phyloP scores from a whole-genome alignment of 2,797 vertebrate species.

The Girardinus metallicus region DNA sequence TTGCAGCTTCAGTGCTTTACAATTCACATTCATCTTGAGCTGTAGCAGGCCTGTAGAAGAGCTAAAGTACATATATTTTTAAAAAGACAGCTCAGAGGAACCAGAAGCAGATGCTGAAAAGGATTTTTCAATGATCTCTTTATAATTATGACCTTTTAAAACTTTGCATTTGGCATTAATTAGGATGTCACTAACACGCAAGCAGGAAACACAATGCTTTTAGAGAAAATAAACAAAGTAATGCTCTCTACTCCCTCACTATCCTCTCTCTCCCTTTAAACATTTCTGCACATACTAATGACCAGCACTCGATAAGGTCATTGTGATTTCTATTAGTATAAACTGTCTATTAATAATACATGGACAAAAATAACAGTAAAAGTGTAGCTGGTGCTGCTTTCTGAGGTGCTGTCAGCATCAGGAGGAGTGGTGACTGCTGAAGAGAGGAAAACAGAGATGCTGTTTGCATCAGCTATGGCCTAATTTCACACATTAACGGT shows the following conservation, averaged over 20 bases:
- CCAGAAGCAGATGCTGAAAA: neutral
- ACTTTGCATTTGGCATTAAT: neutral
- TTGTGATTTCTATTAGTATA: neutral
- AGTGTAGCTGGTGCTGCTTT: neutral
- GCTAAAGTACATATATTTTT: constrained; percentile 4
- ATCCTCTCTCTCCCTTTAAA: neutral
- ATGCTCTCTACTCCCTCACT: neutral
- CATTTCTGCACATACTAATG: neutral
- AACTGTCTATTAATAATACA: neutral
- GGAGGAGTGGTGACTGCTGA: neutral
- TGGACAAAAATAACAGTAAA: neutral
- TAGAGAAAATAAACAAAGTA: neutral
- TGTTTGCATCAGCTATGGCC: constrained; percentile 1
- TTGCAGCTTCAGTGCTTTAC: neutral
- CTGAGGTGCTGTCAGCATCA: neutral
- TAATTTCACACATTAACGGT: constrained; percentile 8
- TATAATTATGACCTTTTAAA: constrained; percentile 6
- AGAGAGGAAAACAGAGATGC: neutral
- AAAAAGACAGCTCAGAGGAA: neutral
- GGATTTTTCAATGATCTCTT: neutral
- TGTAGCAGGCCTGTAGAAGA: neutral
- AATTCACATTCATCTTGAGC: constrained; percentile 1
- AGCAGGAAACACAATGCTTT: neutral
- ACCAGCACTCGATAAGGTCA: neutral
- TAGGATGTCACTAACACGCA: neutral